Evolutionary conservation across 2,113 vertebrate species (phyloP).

Genomic region (Gallinago media): DNA sequence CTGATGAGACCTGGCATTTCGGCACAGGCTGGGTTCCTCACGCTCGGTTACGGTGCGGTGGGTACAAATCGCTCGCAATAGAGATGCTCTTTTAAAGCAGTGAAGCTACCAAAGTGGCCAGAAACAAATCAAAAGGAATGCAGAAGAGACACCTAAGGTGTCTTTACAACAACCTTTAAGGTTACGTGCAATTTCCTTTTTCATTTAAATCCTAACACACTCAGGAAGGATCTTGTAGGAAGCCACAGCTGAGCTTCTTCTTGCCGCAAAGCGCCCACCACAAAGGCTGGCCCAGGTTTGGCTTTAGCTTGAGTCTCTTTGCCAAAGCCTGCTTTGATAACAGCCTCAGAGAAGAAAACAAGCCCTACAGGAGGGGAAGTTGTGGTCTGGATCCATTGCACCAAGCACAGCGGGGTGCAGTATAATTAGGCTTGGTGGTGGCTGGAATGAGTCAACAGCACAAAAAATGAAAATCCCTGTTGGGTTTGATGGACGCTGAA

Average conservation of each 20-base stretch:
- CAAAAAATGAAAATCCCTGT: rapidly evolving
- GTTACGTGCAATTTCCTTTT: background rate
- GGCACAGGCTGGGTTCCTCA: background rate
- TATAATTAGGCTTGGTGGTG: background rate
- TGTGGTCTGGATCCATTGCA: background rate
- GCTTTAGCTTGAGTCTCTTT: background rate
- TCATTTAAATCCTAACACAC: background rate
- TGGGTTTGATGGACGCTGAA: background rate
- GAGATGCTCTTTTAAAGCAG: background rate
- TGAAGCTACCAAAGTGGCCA: background rate
- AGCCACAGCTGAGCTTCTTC: background rate
- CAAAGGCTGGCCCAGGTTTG: background rate
- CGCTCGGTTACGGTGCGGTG: background rate
- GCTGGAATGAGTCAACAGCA: background rate
- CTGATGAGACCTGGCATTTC: background rate
- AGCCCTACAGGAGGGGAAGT: background rate
- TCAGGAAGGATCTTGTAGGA: background rate
- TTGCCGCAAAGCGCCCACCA: background rate
- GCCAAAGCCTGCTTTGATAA: background rate
- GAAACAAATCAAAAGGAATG: background rate
- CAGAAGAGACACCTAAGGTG: background rate
- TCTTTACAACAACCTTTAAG: too few species aligned
- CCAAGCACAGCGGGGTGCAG: background rate
- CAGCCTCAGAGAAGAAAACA: background rate
- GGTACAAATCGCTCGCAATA: rapidly evolving